phyloP scores from a whole-genome alignment of 2,888 invertebrate genomes.

The Prosapia bicincta region DNA sequence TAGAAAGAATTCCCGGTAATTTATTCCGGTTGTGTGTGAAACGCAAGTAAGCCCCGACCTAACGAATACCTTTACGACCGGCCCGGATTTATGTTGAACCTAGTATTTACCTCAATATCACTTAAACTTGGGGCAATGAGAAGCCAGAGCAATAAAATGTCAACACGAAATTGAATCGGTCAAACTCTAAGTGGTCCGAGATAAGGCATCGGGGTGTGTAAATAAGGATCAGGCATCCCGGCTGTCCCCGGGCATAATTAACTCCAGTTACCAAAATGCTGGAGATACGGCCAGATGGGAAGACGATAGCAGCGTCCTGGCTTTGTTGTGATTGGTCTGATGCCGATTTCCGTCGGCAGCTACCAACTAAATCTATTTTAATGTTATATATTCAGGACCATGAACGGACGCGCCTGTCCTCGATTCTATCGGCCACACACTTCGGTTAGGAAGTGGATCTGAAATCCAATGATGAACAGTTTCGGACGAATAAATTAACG shows the following conservation, averaged over 20 bases:
- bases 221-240: neutral
- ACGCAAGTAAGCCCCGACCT: too few relatives aligned
- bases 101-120: neutral
- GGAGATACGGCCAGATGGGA: neutral
- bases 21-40: too few relatives aligned
- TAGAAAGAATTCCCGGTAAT: too few relatives aligned
- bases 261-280: neutral
- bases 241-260: neutral
- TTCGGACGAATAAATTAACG: neutral
- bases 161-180: neutral
- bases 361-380: slow-evolving; percentile 2
- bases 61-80: neutral
- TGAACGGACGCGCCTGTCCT: neutral
- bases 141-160: neutral
- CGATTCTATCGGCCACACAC: neutral
- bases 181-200: neutral
- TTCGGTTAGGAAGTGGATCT: neutral
- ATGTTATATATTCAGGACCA: slow-evolving; percentile 2
- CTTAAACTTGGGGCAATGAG: neutral
- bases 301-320: neutral
- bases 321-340: neutral
- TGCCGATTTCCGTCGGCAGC: neutral
- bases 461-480: neutral
- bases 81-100: neutral
- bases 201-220: neutral